These are phyloP conservation scores for Empidonax alnorum DNA, from an alignment of 2,113 vertebrate species.

Conservation along the genomic window DNA sequence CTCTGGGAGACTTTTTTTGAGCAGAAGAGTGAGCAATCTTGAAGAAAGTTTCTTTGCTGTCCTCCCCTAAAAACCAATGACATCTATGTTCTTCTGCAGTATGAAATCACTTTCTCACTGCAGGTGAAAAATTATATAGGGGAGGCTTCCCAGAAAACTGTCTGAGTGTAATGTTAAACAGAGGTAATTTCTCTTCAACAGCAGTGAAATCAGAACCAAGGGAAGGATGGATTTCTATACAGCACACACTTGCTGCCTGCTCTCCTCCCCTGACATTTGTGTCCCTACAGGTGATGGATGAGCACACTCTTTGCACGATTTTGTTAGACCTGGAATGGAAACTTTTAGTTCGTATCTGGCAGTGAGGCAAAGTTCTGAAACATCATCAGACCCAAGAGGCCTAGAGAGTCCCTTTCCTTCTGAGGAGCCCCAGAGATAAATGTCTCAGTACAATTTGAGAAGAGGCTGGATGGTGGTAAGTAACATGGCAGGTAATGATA, in stretches of 20 bases:
- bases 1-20: neutral
- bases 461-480: neutral
- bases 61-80: neutral
- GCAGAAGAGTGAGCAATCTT: neutral
- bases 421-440: neutral
- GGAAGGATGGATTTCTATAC: neutral
- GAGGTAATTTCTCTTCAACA: neutral
- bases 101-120: neutral
- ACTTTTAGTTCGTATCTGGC: neutral
- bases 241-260: neutral
- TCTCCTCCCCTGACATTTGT: neutral
- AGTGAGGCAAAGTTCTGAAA: neutral
- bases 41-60: neutral
- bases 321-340: neutral
- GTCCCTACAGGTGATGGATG: neutral
- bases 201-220: neutral
- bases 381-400: neutral
- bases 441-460: neutral
- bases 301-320: fast-evolving
- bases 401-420: neutral
- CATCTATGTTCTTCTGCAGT: neutral
- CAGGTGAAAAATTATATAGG: neutral
- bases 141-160: neutral
- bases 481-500: neutral
- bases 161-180: neutral